Evolutionary conservation across 2,797 vertebrate genomes (phyloP), one percentile per base, ranked within the genome.

Genomic region (Sardinella longiceps): DNA sequence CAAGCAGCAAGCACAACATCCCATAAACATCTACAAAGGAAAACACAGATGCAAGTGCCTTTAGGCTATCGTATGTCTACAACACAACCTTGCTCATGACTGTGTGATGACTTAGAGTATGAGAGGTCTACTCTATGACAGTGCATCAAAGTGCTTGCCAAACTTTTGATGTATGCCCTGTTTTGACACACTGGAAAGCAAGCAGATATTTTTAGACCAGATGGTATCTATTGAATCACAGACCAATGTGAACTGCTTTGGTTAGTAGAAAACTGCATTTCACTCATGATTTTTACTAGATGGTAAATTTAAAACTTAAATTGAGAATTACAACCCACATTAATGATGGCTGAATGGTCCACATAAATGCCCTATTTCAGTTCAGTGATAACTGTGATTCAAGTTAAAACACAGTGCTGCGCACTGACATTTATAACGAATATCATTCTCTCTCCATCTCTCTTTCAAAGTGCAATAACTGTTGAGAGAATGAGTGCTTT

Each of bases 401-500:
- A 43, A 1, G 39, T 39, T 39, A 43, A 23, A 37, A 39, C 30
- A 39, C 0, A 33, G 66, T 7, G 30, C 66, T 74, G 66, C 5
- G 20, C 2, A 39, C 14, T 74, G 66, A 74, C 66, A 39, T 74
- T 74, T 74, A 74, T 74, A 18, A 74, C 12, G 14, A 39, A 74
- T 18, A 33, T 77, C 23, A 74, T 20, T 45, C 11, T 11, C 11
- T 11, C 11, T 60, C n/a, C 3, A 11, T 84, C 81, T 25, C 33
- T 23, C 70, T 43, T 77, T 80, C 81, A 80, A 37, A 45, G 30
- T 48, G 63, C 18, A 43, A 20, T 81, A 45, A 80, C 33, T 25
- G 58, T 50, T 80, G 25, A 81, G 81, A 84, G 20, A 86, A 50
- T 56, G 56, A n/a, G 70, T 4, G 46, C 30, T 82, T 85, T 80